Evolutionary conservation across 1,140 invertebrate species (phyloP).

Genomic region (Colletes gigas): DNA sequence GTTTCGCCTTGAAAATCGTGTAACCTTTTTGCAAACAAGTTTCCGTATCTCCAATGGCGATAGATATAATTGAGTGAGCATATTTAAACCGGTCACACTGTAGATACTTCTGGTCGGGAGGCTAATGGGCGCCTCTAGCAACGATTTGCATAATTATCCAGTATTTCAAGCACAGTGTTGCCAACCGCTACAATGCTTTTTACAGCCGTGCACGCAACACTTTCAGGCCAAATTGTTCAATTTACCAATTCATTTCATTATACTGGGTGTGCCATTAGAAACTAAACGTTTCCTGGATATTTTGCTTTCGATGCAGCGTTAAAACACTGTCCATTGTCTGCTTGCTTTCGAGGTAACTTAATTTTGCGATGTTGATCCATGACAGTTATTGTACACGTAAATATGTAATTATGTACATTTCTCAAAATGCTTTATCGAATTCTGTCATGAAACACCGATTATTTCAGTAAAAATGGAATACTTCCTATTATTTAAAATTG

Average conservation of each 20-base stretch:
- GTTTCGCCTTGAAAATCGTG: not conserved
- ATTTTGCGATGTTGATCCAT: too few relatives aligned
- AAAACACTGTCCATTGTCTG: too few relatives aligned
- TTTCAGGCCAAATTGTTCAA: not conserved
- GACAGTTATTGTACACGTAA: too few relatives aligned
- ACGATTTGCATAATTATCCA: conserved; percentile 8
- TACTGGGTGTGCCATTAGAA: not conserved
- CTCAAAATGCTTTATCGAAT: too few relatives aligned
- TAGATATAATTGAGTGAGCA: not conserved
- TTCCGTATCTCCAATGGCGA: not conserved
- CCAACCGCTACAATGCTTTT: not conserved
- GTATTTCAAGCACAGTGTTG: not conserved
- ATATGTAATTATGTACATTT: too few relatives aligned
- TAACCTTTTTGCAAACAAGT: not conserved
- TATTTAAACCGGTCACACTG: not conserved
- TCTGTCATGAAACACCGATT: too few relatives aligned
- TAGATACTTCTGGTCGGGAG: not conserved
- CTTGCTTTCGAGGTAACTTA: too few relatives aligned
- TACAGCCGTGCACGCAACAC: not conserved
- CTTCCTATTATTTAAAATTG: too few relatives aligned
- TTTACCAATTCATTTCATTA: not conserved
- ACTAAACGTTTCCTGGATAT: too few relatives aligned
- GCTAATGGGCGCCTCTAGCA: not conserved
- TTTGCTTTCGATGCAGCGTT: too few relatives aligned
- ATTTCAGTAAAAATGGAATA: too few relatives aligned